These are phyloP conservation scores for Agapornis canus DNA, from an alignment of 2,797 vertebrate genomes.

Conservation along the genomic window DNA sequence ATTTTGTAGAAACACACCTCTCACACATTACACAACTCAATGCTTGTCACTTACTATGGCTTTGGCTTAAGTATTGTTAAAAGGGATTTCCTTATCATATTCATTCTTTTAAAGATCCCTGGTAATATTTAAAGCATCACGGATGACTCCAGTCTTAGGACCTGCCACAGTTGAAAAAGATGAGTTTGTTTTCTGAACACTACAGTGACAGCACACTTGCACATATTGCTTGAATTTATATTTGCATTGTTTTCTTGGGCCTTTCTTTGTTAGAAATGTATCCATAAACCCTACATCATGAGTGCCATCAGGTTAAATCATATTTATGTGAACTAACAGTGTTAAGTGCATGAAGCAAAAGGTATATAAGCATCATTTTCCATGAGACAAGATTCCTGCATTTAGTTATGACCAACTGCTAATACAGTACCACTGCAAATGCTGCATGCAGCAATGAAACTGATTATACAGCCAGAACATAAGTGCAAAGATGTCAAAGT, in stretches of 20 bases:
- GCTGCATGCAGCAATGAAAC: background rate
- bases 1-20: background rate
- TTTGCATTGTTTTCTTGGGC: slow-evolving; percentile 12
- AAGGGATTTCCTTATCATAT: background rate
- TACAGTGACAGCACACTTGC: background rate
- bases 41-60: background rate
- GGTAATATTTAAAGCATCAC: background rate
- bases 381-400: background rate
- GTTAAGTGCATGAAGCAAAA: slow-evolving; percentile 20
- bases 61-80: background rate
- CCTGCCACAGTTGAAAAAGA: background rate
- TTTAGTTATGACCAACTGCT: background rate
- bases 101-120: background rate
- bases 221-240: slow-evolving; percentile 11
- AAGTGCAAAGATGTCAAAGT: background rate
- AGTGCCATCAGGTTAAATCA: background rate
- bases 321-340: background rate
- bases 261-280: background rate
- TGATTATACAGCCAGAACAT: background rate
- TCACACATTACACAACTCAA: background rate
- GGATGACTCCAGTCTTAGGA: background rate
- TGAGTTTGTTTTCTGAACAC: background rate
- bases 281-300: background rate
- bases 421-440: background rate
- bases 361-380: background rate